These are phyloP conservation scores for Garrulus glandarius DNA, from an alignment of 2,797 vertebrate species.

Conservation along the genomic window DNA sequence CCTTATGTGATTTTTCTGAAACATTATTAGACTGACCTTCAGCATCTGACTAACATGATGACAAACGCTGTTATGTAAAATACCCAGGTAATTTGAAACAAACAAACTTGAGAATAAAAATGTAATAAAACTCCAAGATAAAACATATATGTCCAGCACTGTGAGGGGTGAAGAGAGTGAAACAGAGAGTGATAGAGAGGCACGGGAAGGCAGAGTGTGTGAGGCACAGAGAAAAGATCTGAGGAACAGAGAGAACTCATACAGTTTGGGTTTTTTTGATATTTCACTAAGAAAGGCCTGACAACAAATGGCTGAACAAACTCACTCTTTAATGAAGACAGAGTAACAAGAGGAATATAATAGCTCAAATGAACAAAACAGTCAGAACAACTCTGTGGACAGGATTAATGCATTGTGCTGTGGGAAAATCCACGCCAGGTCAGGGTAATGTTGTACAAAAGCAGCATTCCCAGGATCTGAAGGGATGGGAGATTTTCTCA, in stretches of 20 bases:
- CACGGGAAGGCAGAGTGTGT: fast-evolving
- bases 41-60: not conserved
- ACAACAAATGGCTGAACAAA: not conserved
- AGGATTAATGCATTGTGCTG: not conserved
- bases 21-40: not conserved
- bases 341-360: not conserved
- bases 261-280: not conserved
- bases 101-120: not conserved
- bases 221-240: not conserved
- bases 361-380: not conserved
- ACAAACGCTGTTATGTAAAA: not conserved
- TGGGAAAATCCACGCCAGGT: not conserved
- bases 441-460: not conserved
- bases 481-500: not conserved
- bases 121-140: not conserved
- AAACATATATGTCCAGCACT: not conserved
- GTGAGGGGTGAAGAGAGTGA: not conserved
- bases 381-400: not conserved
- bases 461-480: not conserved
- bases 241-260: not conserved
- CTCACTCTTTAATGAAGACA: not conserved
- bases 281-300: not conserved
- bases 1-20: not conserved
- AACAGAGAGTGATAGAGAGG: not conserved
- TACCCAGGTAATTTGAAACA: not conserved